Evolutionary conservation across 2,888 invertebrate species (phyloP), one percentile per base, ranked within the genome.

Genomic region (Minunthozetes semirufus): DNA sequence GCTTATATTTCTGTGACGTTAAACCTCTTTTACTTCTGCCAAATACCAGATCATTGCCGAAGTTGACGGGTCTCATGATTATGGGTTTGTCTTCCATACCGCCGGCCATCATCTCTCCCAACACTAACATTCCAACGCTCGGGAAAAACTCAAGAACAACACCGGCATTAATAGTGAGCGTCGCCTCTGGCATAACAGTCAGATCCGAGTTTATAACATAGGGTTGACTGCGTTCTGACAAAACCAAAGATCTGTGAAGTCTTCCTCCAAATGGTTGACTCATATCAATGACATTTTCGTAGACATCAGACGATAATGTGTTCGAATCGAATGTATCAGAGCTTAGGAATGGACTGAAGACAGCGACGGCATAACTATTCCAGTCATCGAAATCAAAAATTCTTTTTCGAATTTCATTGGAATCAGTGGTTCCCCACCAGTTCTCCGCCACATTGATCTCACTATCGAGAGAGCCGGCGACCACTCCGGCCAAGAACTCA

Each of bases 311-410:
- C 8, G 76, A 74, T 46, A 75, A 68, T 4, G 76, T 73, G 17
- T 53, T 71, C 19, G 78, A 75, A 70, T 78, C 78, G 46, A 78
- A 72, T 53, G 75, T 68, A 11, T 76, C 76, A 4, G 22, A 15
- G 6, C 74, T 73, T 6, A 79, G 70, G 82, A 89, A 98, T 0
- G 98, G 99, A 74, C 89, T 87, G 83, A 90, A 99, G 17, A 89
- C 87, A 0, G 96, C 97, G 72, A 96, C 88, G 0, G 96, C 96
- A 82, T 94, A 95, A 83, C 94, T 93, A 82, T 99, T 99, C 98
- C 99, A 99, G 82, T 98, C 97, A 82, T 99, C 96, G 83, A 99
- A 97, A 84, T 98, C 98, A 82, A 98, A 97, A 80, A 98, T 95
- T 81, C 89, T 87, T 72, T 88, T 86, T 76, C 88, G 88, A 73